phyloP scores from a whole-genome alignment of 2,797 vertebrate species.

The Macrochelys suwanniensis region DNA sequence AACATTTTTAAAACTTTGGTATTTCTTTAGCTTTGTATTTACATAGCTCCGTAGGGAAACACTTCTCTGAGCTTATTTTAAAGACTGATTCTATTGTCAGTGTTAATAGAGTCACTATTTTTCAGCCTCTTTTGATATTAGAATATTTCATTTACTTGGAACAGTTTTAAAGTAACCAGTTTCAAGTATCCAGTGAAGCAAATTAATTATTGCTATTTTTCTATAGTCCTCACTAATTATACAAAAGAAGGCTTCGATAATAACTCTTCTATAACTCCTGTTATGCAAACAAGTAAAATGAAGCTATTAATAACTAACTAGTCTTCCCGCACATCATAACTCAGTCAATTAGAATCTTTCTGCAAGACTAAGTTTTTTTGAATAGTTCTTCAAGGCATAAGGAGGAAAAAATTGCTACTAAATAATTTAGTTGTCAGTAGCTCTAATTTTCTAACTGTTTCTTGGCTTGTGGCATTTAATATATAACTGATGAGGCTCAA shows the following conservation, averaged over 20 bases:
- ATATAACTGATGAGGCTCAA: background rate
- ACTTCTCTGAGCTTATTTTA: background rate
- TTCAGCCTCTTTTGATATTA: background rate
- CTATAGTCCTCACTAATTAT: background rate
- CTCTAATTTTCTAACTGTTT: background rate
- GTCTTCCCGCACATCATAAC: background rate
- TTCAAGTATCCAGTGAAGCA: background rate
- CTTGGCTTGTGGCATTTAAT: background rate
- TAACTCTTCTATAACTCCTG: background rate
- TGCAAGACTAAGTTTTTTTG: background rate
- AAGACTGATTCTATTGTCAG: background rate
- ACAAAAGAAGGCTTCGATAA: background rate
- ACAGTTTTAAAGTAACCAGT: background rate
- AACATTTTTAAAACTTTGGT: background rate
- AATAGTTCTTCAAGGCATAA: background rate
- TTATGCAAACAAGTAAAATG: conserved; percentile 14
- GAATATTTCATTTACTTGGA: background rate
- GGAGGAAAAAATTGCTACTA: too few species aligned
- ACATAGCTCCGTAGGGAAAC: background rate
- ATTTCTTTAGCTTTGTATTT: background rate
- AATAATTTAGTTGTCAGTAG: background rate
- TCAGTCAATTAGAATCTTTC: background rate
- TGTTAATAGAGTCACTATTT: background rate
- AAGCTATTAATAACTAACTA: background rate
- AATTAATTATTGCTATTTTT: background rate